phyloP scores from a whole-genome alignment of 2,888 invertebrate species.

The Sarcophaga subvicina region DNA sequence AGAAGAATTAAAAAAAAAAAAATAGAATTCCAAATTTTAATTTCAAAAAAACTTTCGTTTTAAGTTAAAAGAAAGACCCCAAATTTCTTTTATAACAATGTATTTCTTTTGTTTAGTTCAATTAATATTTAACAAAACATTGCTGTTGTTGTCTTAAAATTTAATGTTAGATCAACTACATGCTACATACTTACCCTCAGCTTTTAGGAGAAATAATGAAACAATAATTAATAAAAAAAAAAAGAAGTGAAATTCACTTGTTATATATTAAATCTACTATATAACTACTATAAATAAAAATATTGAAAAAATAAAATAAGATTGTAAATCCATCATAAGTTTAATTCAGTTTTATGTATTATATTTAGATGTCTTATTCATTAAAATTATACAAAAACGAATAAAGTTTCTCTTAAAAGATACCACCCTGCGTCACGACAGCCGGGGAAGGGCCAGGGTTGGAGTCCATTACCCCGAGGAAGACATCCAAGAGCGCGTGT shows the following conservation, averaged over 20 bases:
- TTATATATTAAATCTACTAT: background rate
- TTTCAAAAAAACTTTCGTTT: constrained; percentile 21
- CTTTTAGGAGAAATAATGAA: constrained; percentile 54
- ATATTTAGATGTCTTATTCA: constrained; percentile 54
- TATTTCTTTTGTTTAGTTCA: constrained; percentile 60
- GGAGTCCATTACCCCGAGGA: too few relatives aligned
- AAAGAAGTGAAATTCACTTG: constrained; percentile 62
- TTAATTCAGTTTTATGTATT: constrained; percentile 49
- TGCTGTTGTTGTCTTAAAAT: constrained; percentile 65
- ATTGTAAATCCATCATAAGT: constrained; percentile 31
- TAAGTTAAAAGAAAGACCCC: constrained; percentile 53
- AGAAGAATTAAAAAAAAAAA: background rate
- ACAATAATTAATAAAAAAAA: constrained; percentile 7
- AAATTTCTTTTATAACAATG: constrained; percentile 40
- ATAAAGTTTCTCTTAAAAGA: constrained; percentile 61
- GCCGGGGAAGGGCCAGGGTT: too few relatives aligned
- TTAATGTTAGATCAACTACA: background rate
- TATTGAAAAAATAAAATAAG: background rate
- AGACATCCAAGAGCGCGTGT: too few relatives aligned
- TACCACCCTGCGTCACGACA: too few relatives aligned
- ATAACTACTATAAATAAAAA: constrained; percentile 4
- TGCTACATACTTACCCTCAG: constrained; percentile 4
- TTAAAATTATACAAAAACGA: constrained; percentile 33
- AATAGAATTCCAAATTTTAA: constrained; percentile 28
- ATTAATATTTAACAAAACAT: constrained; percentile 58